Evolutionary conservation across 2,113 vertebrate genomes (phyloP).

Genomic region (Brachypteracias leptosomus): DNA sequence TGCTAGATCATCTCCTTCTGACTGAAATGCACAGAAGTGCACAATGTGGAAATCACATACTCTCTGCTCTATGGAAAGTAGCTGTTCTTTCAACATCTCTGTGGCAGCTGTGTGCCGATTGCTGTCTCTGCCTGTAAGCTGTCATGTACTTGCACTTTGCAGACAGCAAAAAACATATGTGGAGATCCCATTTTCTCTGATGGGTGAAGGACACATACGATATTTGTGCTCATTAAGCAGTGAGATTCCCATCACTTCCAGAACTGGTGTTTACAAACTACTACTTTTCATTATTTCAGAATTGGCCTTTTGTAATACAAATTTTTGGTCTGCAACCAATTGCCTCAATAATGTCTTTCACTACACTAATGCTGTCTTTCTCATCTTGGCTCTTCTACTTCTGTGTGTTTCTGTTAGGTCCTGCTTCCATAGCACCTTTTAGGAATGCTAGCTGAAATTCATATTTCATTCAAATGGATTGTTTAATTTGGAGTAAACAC

Average conservation of each 20-base stretch:
- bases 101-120: constrained; percentile 43
- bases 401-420: not conserved
- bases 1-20: not conserved
- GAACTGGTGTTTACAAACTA: not conserved
- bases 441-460: not conserved
- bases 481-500: not conserved
- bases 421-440: not conserved
- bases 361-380: not conserved
- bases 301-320: not conserved
- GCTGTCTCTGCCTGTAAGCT: constrained; percentile 35
- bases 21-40: not conserved
- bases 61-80: not conserved
- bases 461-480: not conserved
- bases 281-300: constrained; percentile 6
- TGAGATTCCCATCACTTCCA: constrained; percentile 25
- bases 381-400: not conserved
- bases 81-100: constrained; percentile 27
- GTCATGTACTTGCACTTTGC: constrained; percentile 24
- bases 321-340: not conserved
- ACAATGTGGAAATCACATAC: not conserved
- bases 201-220: constrained; percentile 2
- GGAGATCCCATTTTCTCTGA: constrained; percentile 32
- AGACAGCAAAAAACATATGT: constrained; percentile 4
- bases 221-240: not conserved
- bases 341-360: not conserved